phyloP scores from a whole-genome alignment of 1,140 invertebrate species.

The Gerris buenoi region DNA sequence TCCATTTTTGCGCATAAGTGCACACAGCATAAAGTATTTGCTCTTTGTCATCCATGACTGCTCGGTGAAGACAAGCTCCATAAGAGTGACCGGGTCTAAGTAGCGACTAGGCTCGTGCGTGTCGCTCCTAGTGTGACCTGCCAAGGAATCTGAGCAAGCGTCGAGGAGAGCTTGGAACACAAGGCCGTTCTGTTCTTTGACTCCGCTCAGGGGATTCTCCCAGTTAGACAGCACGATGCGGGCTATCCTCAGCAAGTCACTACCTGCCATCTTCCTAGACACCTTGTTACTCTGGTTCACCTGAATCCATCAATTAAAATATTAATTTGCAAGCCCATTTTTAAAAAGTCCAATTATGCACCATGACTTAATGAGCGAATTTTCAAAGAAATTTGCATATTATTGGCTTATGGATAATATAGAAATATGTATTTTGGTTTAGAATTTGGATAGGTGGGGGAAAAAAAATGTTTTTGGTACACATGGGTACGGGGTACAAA shows the following conservation, averaged over 20 bases:
- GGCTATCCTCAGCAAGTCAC: constrained; percentile 2
- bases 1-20: constrained; percentile 5
- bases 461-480: too few species aligned
- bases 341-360: too few species aligned
- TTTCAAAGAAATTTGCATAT: too few species aligned
- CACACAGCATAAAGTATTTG: constrained; percentile 16
- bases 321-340: too few species aligned
- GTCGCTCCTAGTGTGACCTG: neutral
- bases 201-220: constrained; percentile 18
- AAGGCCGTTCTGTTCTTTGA: constrained; percentile 12
- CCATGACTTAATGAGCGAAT: too few species aligned
- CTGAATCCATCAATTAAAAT: too few species aligned
- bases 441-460: too few species aligned
- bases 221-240: constrained; percentile 19
- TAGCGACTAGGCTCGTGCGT: neutral
- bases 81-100: constrained; percentile 6
- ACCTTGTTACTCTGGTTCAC: neutral
- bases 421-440: too few species aligned
- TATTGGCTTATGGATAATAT: too few species aligned
- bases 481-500: too few species aligned
- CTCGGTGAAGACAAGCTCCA: constrained; percentile 15
- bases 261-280: neutral
- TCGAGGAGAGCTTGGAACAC: constrained; percentile 4
- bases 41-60: constrained; percentile 18
- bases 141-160: neutral